Conservation (phyloP, 2,888 invertebrate genomes). For the Melieria omissa region DNA sequence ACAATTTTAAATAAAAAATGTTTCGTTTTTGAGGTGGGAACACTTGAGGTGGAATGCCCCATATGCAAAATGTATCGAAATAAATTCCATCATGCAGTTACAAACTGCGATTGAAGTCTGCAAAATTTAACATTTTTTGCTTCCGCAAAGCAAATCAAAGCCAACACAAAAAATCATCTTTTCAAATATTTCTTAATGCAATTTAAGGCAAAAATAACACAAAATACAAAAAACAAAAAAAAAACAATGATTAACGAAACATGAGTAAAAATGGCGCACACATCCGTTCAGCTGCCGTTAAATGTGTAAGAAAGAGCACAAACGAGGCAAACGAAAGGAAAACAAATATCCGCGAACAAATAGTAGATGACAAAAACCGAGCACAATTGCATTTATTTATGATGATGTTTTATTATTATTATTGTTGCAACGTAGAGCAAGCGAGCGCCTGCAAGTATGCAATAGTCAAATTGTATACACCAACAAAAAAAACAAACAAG, state of each 20-base stretch:
- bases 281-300: slow-evolving; percentile 26
- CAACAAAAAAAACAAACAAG: background rate
- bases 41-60: no score
- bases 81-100: no score
- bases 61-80: no score
- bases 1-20: no score
- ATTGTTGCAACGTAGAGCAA: no score
- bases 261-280: background rate
- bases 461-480: slow-evolving; percentile 3
- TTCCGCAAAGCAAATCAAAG: no score
- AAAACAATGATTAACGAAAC: background rate
- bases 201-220: background rate
- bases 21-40: no score
- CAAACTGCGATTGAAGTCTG: no score
- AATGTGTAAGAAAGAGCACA: background rate
- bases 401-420: slow-evolving; percentile 11
- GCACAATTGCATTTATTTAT: slow-evolving; percentile 9
- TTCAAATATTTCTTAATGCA: no score
- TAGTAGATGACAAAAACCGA: background rate
- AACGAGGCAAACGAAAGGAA: background rate
- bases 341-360: slow-evolving; percentile 1
- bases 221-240: background rate
- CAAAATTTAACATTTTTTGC: no score
- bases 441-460: slow-evolving; percentile 13
- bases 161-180: no score